These are phyloP conservation scores for Drosophila kambysellisi DNA, from an alignment of 2,888 invertebrate genomes.

Conservation along the genomic window DNA sequence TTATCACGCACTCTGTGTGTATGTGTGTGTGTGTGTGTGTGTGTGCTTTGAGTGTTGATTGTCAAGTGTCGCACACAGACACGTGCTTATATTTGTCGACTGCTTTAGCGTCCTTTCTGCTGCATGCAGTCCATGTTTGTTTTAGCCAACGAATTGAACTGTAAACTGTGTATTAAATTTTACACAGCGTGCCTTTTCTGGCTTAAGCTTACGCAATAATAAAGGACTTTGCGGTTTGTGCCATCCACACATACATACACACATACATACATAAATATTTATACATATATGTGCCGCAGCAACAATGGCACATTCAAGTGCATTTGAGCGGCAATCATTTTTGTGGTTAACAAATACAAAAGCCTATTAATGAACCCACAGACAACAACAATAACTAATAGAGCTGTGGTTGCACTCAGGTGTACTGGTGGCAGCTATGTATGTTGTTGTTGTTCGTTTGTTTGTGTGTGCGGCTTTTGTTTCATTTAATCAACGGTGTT, in stretches of 20 bases:
- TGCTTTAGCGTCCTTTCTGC: constrained; percentile 30
- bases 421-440: constrained; percentile 10
- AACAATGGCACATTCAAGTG: constrained; percentile 74
- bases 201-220: constrained; percentile 68
- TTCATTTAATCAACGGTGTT: constrained; percentile 71
- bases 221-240: constrained; percentile 73
- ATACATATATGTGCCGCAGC: constrained; percentile 16
- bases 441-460: constrained; percentile 1
- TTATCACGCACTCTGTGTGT: background rate
- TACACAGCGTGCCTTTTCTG: constrained; percentile 39
- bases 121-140: constrained; percentile 37
- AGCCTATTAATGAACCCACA: constrained; percentile 74
- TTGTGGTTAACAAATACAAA: constrained; percentile 80
- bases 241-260: constrained; percentile 25
- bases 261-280: background rate
- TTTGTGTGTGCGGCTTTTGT: constrained; percentile 56
- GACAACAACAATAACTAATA: constrained; percentile 50
- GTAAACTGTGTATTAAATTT: constrained; percentile 76
- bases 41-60: constrained; percentile 74
- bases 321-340: constrained; percentile 82
- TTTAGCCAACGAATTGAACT: constrained; percentile 46
- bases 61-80: constrained; percentile 77
- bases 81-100: constrained; percentile 74
- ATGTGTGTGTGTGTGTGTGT: constrained; percentile 27
- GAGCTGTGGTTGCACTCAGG: constrained; percentile 50